These are phyloP conservation scores for Orussus abietinus DNA, from an alignment of 1,140 invertebrate genomes.

Conservation along the genomic window DNA sequence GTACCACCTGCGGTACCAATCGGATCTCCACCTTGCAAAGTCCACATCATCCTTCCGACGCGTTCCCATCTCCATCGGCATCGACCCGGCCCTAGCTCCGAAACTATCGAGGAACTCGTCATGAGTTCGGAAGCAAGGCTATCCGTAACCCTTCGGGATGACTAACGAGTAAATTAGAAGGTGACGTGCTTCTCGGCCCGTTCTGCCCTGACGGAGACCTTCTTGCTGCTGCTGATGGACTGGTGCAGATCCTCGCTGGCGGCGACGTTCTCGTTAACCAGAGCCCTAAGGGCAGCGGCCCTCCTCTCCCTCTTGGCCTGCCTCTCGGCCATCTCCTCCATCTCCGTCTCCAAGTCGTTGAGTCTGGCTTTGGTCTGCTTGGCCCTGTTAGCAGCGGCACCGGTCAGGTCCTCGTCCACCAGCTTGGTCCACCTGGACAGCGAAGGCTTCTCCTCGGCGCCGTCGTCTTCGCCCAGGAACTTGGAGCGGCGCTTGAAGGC, in stretches of 20 bases:
- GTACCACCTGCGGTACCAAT: too few relatives aligned
- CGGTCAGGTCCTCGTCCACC: constrained; percentile 19
- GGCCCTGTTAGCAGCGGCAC: constrained; percentile 42
- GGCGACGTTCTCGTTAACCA: constrained; percentile 42
- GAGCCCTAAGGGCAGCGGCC: constrained; percentile 41
- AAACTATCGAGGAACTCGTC: too few relatives aligned
- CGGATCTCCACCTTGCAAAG: too few relatives aligned
- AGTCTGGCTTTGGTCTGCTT: constrained; percentile 46
- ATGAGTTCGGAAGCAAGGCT: too few relatives aligned
- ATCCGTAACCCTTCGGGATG: too few relatives aligned
- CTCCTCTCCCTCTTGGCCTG: constrained; percentile 49
- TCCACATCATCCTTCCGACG: too few relatives aligned
- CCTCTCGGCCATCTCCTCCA: constrained; percentile 51
- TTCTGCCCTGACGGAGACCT: constrained; percentile 12
- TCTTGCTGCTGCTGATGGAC: constrained; percentile 17
- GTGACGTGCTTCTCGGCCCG: constrained; percentile 21
- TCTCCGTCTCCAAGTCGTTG: constrained; percentile 50
- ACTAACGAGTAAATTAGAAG: constrained; percentile 20
- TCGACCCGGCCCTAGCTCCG: too few relatives aligned
- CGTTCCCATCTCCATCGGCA: too few relatives aligned
- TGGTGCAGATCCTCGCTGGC: constrained; percentile 18
- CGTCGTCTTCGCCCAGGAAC: constrained; percentile 48
- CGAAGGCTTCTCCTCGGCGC: constrained; percentile 46
- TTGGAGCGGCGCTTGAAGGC: constrained; percentile 37
- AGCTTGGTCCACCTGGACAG: constrained; percentile 44